These are phyloP conservation scores for Calosoma granatense DNA, from an alignment of 1,140 invertebrate genomes.

Conservation along the genomic window DNA sequence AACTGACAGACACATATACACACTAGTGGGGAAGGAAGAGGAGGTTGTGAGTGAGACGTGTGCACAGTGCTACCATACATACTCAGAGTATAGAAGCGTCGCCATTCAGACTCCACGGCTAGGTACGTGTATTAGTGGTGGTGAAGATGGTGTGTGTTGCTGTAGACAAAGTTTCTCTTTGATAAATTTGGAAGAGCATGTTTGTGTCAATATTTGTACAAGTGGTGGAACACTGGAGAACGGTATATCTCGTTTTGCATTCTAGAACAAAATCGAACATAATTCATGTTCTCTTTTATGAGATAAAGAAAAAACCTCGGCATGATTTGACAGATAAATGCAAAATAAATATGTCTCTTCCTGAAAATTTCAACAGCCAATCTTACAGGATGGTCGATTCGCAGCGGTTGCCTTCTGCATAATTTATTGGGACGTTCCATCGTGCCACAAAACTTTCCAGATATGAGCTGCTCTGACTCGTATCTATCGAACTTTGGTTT, in stretches of 20 bases:
- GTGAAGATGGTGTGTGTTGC: no score
- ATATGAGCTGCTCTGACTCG: neutral
- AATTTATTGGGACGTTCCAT: constrained; percentile 7
- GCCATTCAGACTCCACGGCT: no score
- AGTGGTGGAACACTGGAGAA: neutral
- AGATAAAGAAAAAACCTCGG: constrained; percentile 7
- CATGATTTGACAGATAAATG: constrained; percentile 9
- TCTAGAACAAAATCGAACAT: constrained; percentile 4
- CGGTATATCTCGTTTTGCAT: neutral
- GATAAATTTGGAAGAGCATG: neutral
- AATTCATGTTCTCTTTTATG: constrained; percentile 1
- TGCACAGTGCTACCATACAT: no score
- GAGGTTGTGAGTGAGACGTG: no score
- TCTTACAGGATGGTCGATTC: constrained; percentile 4
- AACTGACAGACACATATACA: no score
- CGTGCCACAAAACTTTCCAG: neutral
- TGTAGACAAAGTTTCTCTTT: neutral
- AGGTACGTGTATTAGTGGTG: no score
- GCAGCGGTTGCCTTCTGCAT: neutral
- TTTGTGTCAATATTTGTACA: constrained; percentile 3
- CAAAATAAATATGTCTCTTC: constrained; percentile 6
- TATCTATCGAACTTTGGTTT: neutral
- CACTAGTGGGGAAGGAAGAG: no score
- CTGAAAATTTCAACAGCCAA: constrained; percentile 8
- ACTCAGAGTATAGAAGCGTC: no score